Evolutionary conservation across 2,797 vertebrate species (phyloP).

Genomic region (Ptychobarbus kaznakovi): DNA sequence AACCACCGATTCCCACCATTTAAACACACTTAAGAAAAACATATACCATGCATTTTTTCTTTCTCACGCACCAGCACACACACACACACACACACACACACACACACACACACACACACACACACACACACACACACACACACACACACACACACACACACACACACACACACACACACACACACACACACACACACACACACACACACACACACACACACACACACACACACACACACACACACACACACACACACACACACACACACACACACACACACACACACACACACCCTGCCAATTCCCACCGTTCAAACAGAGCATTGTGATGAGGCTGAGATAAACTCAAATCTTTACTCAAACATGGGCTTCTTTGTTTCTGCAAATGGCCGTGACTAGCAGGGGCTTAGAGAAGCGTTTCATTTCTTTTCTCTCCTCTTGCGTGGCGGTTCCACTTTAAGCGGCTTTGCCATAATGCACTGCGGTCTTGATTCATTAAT

Average conservation of each 20-base stretch:
- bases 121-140: conserved; percentile 34
- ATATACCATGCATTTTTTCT: conserved; percentile 18
- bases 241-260: too few species aligned
- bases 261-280: conserved; percentile 34
- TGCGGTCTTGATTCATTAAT: conserved; percentile 61
- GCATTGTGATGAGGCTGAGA: conserved; percentile 40
- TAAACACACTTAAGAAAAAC: conserved; percentile 25
- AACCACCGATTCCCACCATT: conserved; percentile 32
- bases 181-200: neutral
- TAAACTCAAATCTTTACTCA: conserved; percentile 59
- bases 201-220: too few species aligned
- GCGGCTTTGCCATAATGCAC: conserved; percentile 64
- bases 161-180: conserved; percentile 41
- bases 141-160: conserved; percentile 39
- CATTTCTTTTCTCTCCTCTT: conserved; percentile 69
- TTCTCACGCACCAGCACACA: conserved; percentile 38
- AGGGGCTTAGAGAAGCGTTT: conserved; percentile 66
- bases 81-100: conserved; percentile 36
- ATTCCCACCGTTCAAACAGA: conserved; percentile 49
- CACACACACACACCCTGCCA: conserved; percentile 33
- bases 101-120: conserved; percentile 41
- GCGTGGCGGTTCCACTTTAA: conserved; percentile 68
- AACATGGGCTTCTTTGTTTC: conserved; percentile 67
- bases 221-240: too few species aligned
- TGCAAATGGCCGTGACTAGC: conserved; percentile 66